A percentile compares a stretch with the other conserved stretches of the same genome.
phyloP scores from a whole-genome alignment of 2,797 vertebrate genomes.

The Peromyscus nudipes region DNA sequence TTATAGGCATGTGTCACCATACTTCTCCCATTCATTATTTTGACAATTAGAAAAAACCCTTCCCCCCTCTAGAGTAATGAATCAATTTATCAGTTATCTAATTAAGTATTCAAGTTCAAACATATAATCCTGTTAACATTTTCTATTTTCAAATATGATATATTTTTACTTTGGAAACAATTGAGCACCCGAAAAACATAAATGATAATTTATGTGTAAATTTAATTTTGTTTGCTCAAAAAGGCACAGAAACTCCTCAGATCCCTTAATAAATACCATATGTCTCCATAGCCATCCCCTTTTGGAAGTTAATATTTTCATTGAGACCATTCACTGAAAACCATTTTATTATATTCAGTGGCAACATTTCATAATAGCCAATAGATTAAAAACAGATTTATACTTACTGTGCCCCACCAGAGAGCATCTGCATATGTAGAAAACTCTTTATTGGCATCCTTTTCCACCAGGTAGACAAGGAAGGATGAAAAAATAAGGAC shows the following conservation, averaged over 20 bases:
- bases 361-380: slow-evolving; percentile 10
- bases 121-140: slow-evolving; percentile 26
- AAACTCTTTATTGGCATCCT: slow-evolving; percentile 97
- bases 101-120: slow-evolving; percentile 17
- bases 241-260: background rate
- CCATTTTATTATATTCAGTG: slow-evolving; percentile 28
- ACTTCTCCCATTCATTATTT: background rate
- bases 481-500: slow-evolving; percentile 99
- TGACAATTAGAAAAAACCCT: background rate
- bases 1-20: background rate
- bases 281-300: background rate
- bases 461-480: slow-evolving; percentile 99
- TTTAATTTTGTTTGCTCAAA: slow-evolving; percentile 16
- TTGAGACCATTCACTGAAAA: slow-evolving; percentile 16
- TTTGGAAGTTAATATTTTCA: slow-evolving; percentile 56
- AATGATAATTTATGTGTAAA: slow-evolving; percentile 49
- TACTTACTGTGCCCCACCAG: slow-evolving; percentile 99
- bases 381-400: slow-evolving; percentile 13
- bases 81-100: background rate
- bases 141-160: slow-evolving; percentile 5
- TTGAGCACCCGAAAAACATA: slow-evolving; percentile 13
- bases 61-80: background rate
- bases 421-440: slow-evolving; percentile 98
- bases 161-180: slow-evolving; percentile 48
- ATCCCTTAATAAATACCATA: background rate